These are phyloP conservation scores for Psittacula cyanocephala DNA, from an alignment of 2,113 vertebrate genomes.

Conservation along the genomic window DNA sequence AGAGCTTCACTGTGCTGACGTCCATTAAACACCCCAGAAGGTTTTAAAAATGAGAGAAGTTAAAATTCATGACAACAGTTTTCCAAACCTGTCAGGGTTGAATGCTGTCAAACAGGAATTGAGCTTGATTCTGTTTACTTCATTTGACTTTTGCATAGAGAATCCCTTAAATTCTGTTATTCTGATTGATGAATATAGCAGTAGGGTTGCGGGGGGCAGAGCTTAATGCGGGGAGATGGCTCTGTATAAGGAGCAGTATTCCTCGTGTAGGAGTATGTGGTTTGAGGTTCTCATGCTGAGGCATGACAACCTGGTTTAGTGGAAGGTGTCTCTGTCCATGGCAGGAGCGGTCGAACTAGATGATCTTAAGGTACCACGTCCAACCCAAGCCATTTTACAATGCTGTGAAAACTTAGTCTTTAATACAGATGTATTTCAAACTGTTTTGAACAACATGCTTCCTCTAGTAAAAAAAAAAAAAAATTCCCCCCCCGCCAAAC, in stretches of 20 bases:
- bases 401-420: not conserved
- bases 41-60: not conserved
- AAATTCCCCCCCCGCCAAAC: not conserved
- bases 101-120: not conserved
- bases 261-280: fast-evolving
- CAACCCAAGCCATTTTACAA: not conserved
- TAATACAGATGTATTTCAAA: not conserved
- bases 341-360: not conserved
- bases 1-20: not conserved
- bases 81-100: not conserved
- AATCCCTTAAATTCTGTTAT: not conserved
- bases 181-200: not conserved
- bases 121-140: not conserved
- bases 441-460: not conserved
- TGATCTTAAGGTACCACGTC: not conserved
- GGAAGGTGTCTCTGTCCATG: not conserved
- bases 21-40: not conserved
- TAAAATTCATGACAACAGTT: not conserved
- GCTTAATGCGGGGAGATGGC: not conserved
- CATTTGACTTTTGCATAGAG: not conserved
- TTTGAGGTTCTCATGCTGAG: not conserved
- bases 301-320: not conserved
- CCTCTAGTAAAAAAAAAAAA: not conserved
- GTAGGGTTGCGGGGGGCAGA: not conserved
- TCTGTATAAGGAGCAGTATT: not conserved